These are phyloP conservation scores for Petaurus breviceps DNA, from an alignment of 2,113 vertebrate species.

Conservation along the genomic window DNA sequence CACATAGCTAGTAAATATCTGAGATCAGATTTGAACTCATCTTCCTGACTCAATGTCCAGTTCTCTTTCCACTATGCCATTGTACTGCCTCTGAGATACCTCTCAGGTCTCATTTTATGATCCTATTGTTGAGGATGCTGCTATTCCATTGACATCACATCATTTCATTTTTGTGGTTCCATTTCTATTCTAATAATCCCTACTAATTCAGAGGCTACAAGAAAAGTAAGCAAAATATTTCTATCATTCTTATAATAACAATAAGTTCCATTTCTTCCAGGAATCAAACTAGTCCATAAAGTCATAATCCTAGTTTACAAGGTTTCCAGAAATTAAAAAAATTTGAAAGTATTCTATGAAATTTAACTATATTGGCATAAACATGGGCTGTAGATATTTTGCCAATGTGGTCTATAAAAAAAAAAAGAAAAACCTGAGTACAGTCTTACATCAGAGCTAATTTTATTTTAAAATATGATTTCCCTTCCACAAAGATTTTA, in stretches of 20 bases:
- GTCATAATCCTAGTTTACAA: neutral
- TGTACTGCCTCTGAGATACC: neutral
- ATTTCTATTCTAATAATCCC: neutral
- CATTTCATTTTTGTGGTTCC: neutral
- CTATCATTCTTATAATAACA: neutral
- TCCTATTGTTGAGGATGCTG: neutral
- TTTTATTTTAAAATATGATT: neutral
- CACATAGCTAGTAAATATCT: neutral
- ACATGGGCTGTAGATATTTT: neutral
- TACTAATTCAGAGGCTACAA: neutral
- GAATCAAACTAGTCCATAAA: neutral
- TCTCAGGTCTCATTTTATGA: neutral
- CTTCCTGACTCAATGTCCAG: neutral
- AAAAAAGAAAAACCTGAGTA: neutral
- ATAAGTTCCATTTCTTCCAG: neutral
- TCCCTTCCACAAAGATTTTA: neutral
- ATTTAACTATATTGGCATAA: neutral
- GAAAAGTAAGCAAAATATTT: slow-evolving; percentile 1
- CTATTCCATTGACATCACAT: neutral
- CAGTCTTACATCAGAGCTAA: neutral
- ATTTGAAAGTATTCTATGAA: neutral
- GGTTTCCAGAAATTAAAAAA: neutral
- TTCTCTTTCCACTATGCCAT: neutral
- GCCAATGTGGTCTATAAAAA: neutral
- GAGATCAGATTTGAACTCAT: neutral